phyloP scores from a whole-genome alignment of 2,113 vertebrate genomes.

The Acrocephalus kingi region DNA sequence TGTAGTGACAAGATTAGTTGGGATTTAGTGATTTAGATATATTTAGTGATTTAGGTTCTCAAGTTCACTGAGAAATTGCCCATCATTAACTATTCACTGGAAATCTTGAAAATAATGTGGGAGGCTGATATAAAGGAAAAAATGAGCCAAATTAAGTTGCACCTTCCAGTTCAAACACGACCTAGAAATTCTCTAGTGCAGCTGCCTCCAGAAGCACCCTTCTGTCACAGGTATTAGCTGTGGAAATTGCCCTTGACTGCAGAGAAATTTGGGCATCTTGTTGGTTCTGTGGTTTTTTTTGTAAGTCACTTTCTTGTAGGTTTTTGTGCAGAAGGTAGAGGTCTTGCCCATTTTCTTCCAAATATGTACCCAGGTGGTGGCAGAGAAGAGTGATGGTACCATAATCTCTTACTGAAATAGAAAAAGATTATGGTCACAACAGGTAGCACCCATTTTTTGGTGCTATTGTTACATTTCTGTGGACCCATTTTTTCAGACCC shows the following conservation, averaged over 20 bases:
- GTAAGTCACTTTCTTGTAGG: background rate
- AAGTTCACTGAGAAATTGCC: background rate
- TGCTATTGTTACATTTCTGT: background rate
- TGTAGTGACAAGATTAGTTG: background rate
- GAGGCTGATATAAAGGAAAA: background rate
- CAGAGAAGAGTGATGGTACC: background rate
- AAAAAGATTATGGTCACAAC: background rate
- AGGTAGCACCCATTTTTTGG: background rate
- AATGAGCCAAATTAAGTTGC: background rate
- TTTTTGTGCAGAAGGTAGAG: background rate
- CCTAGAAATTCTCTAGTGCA: background rate
- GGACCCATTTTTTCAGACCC: background rate
- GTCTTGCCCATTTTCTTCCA: background rate
- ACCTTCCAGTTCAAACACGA: background rate
- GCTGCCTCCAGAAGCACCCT: background rate
- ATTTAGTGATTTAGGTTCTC: constrained; percentile 6
- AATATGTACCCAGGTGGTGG: background rate
- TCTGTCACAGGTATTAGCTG: background rate
- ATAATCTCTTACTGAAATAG: background rate
- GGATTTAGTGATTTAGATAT: background rate
- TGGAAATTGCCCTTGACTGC: background rate
- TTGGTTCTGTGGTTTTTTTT: background rate
- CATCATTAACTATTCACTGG: background rate
- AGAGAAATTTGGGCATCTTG: background rate
- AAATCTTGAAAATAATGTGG: background rate